Conservation (phyloP, 2,113 vertebrate genomes). For the Chamaetylas fuelleborni region DNA sequence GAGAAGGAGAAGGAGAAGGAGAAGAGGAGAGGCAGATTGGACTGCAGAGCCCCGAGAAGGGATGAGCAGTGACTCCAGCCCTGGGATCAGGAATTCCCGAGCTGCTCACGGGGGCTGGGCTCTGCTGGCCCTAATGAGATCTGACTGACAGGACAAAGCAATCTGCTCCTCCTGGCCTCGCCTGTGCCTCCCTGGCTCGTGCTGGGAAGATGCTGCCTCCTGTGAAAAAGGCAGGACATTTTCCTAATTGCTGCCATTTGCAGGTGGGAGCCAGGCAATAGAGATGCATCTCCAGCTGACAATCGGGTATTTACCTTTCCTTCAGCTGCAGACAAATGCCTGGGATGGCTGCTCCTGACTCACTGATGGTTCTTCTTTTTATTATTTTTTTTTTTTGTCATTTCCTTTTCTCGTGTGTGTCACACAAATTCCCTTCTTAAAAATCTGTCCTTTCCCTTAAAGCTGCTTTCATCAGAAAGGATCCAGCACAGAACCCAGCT, state of each 20-base stretch:
- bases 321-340: not conserved
- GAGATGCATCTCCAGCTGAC: conserved; percentile 29
- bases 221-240: not conserved
- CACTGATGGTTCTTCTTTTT: not conserved
- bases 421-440: not conserved
- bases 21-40: not conserved
- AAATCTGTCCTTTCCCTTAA: not conserved
- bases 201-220: not conserved
- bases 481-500: not conserved
- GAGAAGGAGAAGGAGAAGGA: no score
- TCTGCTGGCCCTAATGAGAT: not conserved
- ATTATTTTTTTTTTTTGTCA: not conserved
- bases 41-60: not conserved
- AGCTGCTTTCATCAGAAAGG: not conserved
- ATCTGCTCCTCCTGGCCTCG: not conserved
- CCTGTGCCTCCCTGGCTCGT: not conserved
- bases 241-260: conserved; percentile 7
- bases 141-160: not conserved
- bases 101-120: not conserved
- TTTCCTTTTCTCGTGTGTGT: not conserved
- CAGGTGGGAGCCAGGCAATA: not conserved
- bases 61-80: not conserved
- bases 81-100: not conserved
- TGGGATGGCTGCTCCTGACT: not conserved
- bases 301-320: not conserved